Evolutionary conservation across 2,888 invertebrate species (phyloP).

Genomic region (Ochlodes sylvanus): DNA sequence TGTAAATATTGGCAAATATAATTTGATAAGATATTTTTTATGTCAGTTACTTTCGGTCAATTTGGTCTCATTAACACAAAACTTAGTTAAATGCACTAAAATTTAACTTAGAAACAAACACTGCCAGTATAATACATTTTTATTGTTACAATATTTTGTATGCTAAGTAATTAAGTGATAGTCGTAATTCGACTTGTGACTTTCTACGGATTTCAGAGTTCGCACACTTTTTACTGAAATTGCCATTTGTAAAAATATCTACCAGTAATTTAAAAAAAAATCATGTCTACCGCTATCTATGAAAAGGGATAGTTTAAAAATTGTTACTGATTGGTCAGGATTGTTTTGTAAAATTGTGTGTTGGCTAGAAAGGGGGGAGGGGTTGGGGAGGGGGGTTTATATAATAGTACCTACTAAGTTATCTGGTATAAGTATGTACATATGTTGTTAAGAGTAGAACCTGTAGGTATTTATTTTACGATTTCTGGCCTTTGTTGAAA

Average conservation of each 20-base stretch:
- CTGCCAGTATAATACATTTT: constrained; percentile 28
- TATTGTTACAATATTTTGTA: constrained; percentile 28
- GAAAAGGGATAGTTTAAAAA: constrained; percentile 62
- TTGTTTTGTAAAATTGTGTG: constrained; percentile 61
- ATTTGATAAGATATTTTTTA: constrained; percentile 18
- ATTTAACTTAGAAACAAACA: constrained; percentile 16
- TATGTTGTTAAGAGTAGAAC: constrained; percentile 80
- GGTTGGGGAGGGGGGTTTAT: constrained; percentile 48
- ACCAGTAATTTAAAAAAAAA: constrained; percentile 5
- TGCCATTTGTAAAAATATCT: constrained; percentile 9
- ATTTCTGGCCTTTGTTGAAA: constrained; percentile 84
- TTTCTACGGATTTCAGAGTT: constrained; percentile 3
- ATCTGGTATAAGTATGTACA: constrained; percentile 65
- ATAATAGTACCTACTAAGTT: constrained; percentile 73
- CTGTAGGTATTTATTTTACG: constrained; percentile 83
- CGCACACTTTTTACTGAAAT: constrained; percentile 14
- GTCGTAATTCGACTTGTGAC: constrained; percentile 15
- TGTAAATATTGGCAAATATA: constrained; percentile 37
- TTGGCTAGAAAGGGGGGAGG: constrained; percentile 46
- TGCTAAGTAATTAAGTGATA: constrained; percentile 10
- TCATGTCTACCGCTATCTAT: constrained; percentile 51
- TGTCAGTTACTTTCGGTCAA: constrained; percentile 3
- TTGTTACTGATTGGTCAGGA: constrained; percentile 60
- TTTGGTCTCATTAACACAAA: constrained; percentile 21
- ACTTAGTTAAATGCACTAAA: constrained; percentile 19